Percentiles rank a stretch among this genome's conserved stretches.
phyloP scores from a whole-genome alignment of 2,113 vertebrate species.

The Amphiprion percula region DNA sequence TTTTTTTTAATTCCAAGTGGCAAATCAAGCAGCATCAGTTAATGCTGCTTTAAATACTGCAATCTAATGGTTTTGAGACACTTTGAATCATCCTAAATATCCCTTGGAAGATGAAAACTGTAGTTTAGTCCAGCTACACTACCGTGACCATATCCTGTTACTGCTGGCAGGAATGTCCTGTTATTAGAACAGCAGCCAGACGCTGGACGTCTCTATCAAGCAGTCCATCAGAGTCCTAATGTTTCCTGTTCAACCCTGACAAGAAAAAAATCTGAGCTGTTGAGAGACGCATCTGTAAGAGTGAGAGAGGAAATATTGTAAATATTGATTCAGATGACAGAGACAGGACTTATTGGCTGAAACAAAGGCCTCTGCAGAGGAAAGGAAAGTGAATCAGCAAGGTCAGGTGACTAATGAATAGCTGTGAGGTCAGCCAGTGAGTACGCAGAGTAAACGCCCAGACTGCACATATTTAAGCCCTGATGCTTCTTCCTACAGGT shows the following conservation, averaged over 20 bases:
- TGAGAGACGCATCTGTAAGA: conserved; percentile 4
- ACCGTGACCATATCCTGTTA: conserved; percentile 60
- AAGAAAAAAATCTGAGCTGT: conserved; percentile 8
- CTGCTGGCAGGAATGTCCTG: conserved; percentile 72
- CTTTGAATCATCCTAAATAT: not conserved
- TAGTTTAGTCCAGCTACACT: conserved; percentile 13
- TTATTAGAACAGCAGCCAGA: conserved; percentile 60
- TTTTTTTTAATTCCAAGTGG: no score
- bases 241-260: conserved; percentile 46
- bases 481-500: conserved; percentile 56
- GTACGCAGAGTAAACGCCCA: not conserved
- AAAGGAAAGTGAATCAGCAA: conserved; percentile 42
- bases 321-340: conserved; percentile 5
- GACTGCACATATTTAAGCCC: conserved; percentile 7
- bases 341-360: not conserved
- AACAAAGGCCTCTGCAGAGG: conserved; percentile 18
- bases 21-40: not conserved
- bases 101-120: not conserved
- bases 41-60: not conserved
- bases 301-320: not conserved
- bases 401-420: conserved; percentile 44
- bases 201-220: conserved; percentile 36
- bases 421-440: conserved; percentile 27
- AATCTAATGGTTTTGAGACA: not conserved
- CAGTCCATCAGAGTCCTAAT: conserved; percentile 24